Conservation (phyloP, 1,140 invertebrate species). For the Bradysia coprophila region DNA sequence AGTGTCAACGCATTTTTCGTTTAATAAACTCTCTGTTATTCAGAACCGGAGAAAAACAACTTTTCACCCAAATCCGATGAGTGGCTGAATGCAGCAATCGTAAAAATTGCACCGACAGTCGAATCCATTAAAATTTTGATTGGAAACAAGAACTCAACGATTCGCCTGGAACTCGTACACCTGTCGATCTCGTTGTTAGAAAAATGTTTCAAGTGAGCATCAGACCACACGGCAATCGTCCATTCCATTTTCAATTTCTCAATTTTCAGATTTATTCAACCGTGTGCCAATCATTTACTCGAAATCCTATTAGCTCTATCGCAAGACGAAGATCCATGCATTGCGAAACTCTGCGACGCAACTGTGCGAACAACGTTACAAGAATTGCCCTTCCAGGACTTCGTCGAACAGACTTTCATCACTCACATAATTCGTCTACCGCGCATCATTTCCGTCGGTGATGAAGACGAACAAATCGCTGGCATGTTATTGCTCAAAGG, state of each 20-base stretch:
- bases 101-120: conserved; percentile 11
- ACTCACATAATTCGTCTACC: conserved; percentile 15
- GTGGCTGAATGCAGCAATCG: conserved; percentile 14
- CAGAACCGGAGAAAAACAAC: too few species aligned
- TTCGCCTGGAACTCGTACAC: conserved; percentile 12
- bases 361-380: too few species aligned
- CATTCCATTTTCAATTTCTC: too few species aligned
- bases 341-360: background rate
- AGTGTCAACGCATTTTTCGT: too few species aligned
- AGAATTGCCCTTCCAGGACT: too few species aligned
- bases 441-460: conserved; percentile 13
- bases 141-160: conserved; percentile 8
- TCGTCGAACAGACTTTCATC: conserved; percentile 14
- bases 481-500: conserved; percentile 19
- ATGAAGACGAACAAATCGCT: conserved; percentile 16
- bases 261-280: conserved; percentile 4
- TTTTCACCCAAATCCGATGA: too few species aligned
- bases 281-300: conserved; percentile 2
- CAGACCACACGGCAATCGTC: too few species aligned
- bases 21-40: too few species aligned
- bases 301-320: conserved; percentile 17
- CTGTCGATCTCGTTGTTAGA: conserved; percentile 14
- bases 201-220: conserved; percentile 12
- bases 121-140: conserved; percentile 11
- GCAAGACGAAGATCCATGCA: conserved; percentile 10